Evolutionary conservation across 1,140 invertebrate genomes (phyloP), one percentile per base, ranked within the genome.

Genomic region (Uloborus diversus): DNA sequence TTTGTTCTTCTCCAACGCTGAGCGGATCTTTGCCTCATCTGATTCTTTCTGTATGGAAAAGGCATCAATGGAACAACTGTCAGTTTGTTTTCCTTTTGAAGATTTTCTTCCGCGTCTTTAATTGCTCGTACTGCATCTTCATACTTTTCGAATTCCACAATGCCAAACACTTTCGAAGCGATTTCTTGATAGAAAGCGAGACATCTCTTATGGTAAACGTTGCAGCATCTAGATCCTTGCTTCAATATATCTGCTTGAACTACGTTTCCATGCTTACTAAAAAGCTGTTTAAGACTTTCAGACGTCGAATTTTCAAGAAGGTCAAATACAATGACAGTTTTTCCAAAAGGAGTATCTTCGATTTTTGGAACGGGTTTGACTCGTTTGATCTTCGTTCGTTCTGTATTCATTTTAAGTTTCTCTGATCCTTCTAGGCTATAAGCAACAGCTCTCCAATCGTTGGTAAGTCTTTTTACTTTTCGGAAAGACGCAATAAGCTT

Each of bases 371-470:
- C 87, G 0, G 96, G 92, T 32, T 95, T 93, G 7, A 92, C 87
- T 56, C 96, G 90, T 14, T 96, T 88, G 20, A 98, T 89, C 85
- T 98, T 98, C 0, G 94, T 97, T 33, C 94, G 94, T 57, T 92
- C 90, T 64, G 95, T 92, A 86, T 98, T 98, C 13, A 98, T 92
- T 88, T 97, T 92, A 35, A 98, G 89, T 82, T 93, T 93, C 7
- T 90, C 91, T 1, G 95, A 97, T 37, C 87, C 88, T 4, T 90
- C 88, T 78, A 97, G 87, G 56, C 95, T 94, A 81, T 92, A 91
- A 3, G 95, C 95, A 4, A 98, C 95, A 0, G 94, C 93, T 66
- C 94, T 90, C 93, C 96, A 97, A 85, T 98, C 96, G 85, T 95
- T 94, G 3, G 94, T 96, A 32, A 98, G 86, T 7, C 85, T 82